Conservation (phyloP, 2,113 vertebrate genomes). For the Larimichthys polyactis region DNA sequence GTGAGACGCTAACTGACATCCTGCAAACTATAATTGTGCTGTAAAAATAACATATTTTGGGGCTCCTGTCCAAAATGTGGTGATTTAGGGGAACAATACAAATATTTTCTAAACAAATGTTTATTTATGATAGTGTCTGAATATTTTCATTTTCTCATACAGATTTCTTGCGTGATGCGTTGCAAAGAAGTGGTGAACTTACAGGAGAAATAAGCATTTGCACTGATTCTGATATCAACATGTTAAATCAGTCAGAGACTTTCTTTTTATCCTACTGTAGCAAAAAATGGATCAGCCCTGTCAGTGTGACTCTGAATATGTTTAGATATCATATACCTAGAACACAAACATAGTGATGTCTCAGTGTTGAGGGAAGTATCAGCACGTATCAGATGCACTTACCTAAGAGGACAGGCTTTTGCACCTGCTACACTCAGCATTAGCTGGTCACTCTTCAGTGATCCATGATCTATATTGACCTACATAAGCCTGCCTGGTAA, state of each 20-base stretch:
- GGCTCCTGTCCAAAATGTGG: neutral
- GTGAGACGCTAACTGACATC: constrained; percentile 59
- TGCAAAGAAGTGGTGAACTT: neutral
- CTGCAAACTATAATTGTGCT: neutral
- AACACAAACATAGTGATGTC: neutral
- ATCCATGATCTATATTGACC: constrained; percentile 47
- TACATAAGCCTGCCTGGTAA: constrained; percentile 12
- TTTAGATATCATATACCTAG: constrained; percentile 3
- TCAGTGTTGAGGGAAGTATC: constrained; percentile 8
- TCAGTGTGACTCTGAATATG: neutral
- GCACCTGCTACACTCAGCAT: constrained; percentile 33
- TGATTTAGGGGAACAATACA: too few species aligned
- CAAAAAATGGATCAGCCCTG: neutral
- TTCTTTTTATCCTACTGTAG: neutral
- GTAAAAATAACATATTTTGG: neutral
- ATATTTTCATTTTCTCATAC: neutral
- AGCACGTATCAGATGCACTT: constrained; percentile 52
- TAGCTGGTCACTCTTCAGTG: constrained; percentile 21
- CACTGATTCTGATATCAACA: neutral
- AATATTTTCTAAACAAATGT: too few species aligned
- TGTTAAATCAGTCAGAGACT: neutral
- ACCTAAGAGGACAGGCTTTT: constrained; percentile 20
- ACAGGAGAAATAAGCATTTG: too few species aligned
- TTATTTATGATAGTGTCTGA: neutral
- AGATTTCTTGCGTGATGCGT: neutral